Percentiles rank a stretch among this genome's conserved stretches.
These are phyloP conservation scores for Trachelus iudaicus DNA, from an alignment of 2,888 invertebrate genomes.

Conservation along the genomic window DNA sequence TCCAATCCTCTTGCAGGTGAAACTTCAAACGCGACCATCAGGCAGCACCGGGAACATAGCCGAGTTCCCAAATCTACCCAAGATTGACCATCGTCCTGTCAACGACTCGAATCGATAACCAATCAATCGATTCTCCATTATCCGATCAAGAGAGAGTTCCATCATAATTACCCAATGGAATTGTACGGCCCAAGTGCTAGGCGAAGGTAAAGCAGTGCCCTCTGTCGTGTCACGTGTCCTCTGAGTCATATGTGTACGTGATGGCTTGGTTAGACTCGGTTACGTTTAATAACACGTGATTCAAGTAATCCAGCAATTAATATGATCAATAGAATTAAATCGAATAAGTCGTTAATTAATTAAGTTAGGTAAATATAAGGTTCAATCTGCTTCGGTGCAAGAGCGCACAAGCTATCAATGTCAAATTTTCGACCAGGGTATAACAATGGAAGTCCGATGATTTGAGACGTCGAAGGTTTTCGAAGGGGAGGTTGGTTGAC, in stretches of 20 bases:
- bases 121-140: neutral
- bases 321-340: neutral
- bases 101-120: neutral
- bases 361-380: neutral
- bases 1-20: neutral
- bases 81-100: neutral
- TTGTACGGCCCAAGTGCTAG: neutral
- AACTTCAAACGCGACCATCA: neutral
- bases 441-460: neutral
- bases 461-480: neutral
- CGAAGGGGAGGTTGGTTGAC: neutral
- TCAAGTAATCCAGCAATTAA: neutral
- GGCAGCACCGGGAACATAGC: neutral
- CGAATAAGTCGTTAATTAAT: neutral
- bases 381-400: neutral
- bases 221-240: neutral
- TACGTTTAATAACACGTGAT: neutral
- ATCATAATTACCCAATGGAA: neutral
- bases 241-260: neutral
- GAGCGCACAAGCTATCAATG: neutral
- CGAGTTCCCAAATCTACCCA: neutral
- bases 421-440: neutral
- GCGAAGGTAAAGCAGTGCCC: neutral
- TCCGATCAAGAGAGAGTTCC: neutral
- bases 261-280: neutral